These are phyloP conservation scores for Salvelinus sp. DNA, from an alignment of 2,113 vertebrate genomes.

Conservation along the genomic window DNA sequence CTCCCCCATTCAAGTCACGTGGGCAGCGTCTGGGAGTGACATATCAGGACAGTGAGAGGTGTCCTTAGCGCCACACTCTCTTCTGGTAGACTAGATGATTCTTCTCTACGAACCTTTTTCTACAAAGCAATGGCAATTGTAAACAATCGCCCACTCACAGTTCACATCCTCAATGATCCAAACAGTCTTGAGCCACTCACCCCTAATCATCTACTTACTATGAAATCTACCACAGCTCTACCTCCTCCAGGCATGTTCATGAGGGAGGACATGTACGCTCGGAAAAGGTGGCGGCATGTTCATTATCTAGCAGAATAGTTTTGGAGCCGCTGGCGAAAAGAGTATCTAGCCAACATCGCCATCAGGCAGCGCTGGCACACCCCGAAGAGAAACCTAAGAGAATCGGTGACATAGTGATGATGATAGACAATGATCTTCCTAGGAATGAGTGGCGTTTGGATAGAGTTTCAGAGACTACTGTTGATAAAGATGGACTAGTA, in stretches of 20 bases:
- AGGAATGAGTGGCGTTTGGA: constrained; percentile 17
- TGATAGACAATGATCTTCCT: constrained; percentile 22
- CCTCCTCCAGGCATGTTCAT: constrained; percentile 25
- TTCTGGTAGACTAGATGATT: constrained; percentile 19
- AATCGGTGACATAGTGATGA: constrained; percentile 16
- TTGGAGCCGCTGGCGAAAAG: constrained; percentile 22
- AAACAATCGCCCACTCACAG: constrained; percentile 14
- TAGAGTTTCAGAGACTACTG: constrained; percentile 2
- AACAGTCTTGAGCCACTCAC: constrained; percentile 20
- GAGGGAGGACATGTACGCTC: constrained; percentile 17
- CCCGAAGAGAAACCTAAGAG: constrained; percentile 3
- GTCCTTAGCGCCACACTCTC: constrained; percentile 11
- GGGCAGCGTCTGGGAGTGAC: constrained; percentile 30
- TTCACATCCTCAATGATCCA: constrained; percentile 21
- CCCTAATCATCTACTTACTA: constrained; percentile 11
- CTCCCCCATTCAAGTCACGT: constrained; percentile 32
- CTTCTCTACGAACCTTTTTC: constrained; percentile 7
- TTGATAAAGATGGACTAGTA: constrained; percentile 20
- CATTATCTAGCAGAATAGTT: constrained; percentile 20
- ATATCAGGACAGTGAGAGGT: constrained; percentile 22
- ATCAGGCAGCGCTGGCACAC: constrained; percentile 4
- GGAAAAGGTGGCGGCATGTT: constrained; percentile 16
- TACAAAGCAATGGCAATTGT: constrained; percentile 23
- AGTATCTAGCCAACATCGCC: constrained; percentile 19
- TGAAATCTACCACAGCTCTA: constrained; percentile 13